Evolutionary conservation across 2,113 vertebrate genomes (phyloP).

Genomic region (Sphaerodactylus townsendi): DNA sequence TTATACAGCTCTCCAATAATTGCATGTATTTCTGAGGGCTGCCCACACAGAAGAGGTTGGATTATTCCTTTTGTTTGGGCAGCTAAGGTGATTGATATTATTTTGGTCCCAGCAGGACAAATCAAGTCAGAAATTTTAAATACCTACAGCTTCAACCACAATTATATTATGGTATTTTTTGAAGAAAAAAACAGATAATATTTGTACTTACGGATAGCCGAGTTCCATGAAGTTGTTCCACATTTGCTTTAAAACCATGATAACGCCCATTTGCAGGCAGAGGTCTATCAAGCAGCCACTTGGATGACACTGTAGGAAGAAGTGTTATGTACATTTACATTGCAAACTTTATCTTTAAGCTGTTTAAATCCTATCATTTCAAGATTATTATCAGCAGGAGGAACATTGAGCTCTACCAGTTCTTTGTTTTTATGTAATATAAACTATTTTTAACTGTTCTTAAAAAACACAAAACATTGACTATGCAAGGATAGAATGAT

Average conservation of each 20-base stretch:
- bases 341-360: neutral
- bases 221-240: conserved; percentile 99
- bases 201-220: conserved; percentile 90
- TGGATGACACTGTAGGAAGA: conserved; percentile 88
- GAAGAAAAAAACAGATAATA: neutral
- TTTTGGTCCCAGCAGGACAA: neutral
- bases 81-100: neutral
- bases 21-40: neutral
- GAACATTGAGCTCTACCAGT: neutral
- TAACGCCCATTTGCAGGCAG: conserved; percentile 98
- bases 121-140: neutral
- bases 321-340: conserved; percentile 2
- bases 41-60: neutral
- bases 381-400: neutral
- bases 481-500: neutral
- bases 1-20: too few species aligned
- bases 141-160: neutral
- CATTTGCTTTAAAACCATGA: conserved; percentile 99
- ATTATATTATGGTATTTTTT: neutral
- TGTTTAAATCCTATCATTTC: neutral
- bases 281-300: conserved; percentile 98
- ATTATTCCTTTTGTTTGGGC: neutral
- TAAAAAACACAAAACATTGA: neutral
- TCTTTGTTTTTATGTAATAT: neutral
- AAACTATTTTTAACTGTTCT: neutral